Conservation (phyloP, 1,140 invertebrate genomes). For the Drosophila trapezifrons region DNA sequence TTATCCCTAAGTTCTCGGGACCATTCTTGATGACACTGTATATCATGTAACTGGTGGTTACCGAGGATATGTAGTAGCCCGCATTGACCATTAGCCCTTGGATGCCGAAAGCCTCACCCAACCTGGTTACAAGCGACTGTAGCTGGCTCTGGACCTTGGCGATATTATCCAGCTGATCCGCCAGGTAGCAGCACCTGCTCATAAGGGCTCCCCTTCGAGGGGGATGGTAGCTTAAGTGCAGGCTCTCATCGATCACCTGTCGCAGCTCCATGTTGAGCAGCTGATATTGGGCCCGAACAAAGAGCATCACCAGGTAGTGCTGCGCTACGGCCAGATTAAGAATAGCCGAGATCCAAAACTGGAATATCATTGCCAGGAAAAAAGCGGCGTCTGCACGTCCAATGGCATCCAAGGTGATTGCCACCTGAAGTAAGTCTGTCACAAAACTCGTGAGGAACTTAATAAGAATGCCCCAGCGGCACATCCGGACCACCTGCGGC, state of each 20-base stretch:
- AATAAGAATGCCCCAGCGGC: slow-evolving; percentile 2
- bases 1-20: not conserved
- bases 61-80: slow-evolving; percentile 16
- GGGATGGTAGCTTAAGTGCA: not conserved
- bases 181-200: slow-evolving; percentile 31
- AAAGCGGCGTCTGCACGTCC: not conserved
- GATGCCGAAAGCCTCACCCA: slow-evolving; percentile 3
- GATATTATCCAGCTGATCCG: slow-evolving; percentile 26
- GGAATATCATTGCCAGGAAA: not conserved
- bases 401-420: not conserved
- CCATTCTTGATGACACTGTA: slow-evolving; percentile 5
- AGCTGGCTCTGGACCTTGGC: slow-evolving; percentile 17
- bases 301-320: slow-evolving; percentile 16
- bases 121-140: not conserved
- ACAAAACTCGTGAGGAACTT: not conserved
- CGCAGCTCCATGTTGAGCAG: slow-evolving; percentile 26
- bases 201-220: slow-evolving; percentile 15
- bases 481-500: slow-evolving; percentile 17
- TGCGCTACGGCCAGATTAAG: slow-evolving; percentile 21
- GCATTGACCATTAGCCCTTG: slow-evolving; percentile 18
- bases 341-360: slow-evolving; percentile 7
- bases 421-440: slow-evolving; percentile 11
- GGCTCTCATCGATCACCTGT: slow-evolving; percentile 12
- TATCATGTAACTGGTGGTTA: slow-evolving; percentile 3
- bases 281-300: slow-evolving; percentile 23